phyloP scores from a whole-genome alignment of 2,113 vertebrate species.

The Barnardius zonarius region DNA sequence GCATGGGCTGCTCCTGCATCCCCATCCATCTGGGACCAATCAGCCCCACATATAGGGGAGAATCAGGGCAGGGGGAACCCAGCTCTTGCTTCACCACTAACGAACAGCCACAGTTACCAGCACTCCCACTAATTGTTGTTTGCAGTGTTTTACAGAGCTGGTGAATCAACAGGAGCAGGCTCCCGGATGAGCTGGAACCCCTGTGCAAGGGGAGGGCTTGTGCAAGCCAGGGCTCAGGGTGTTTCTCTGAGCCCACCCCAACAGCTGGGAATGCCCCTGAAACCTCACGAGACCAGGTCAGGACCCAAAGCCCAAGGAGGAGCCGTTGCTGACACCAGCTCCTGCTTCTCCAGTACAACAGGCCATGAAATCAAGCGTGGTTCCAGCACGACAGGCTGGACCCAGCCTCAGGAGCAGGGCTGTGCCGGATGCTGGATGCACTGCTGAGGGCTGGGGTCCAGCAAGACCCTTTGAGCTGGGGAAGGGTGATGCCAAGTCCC shows the following conservation, averaged over 20 bases:
- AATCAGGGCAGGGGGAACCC: neutral
- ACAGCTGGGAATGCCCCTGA: neutral
- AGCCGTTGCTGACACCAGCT: neutral
- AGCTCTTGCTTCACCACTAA: neutral
- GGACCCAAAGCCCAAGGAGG: neutral
- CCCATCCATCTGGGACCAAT: neutral
- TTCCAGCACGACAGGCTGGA: neutral
- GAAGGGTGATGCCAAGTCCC: neutral
- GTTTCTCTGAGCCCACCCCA: neutral
- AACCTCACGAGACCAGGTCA: neutral
- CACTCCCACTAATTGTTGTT: neutral
- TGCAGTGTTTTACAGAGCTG: neutral
- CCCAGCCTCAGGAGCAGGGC: rapidly evolving
- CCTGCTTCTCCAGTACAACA: neutral
- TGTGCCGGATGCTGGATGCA: rapidly evolving
- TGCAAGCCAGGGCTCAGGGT: neutral
- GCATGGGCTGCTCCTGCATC: neutral
- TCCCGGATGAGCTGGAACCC: neutral
- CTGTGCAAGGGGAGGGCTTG: rapidly evolving
- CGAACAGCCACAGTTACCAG: neutral
- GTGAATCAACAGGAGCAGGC: neutral
- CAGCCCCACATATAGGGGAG: neutral
- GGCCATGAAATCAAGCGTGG: neutral
- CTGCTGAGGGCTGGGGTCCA: neutral
- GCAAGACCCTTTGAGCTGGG: neutral